phyloP scores from a whole-genome alignment of 2,888 invertebrate species.

The Thysanoteuthis rhombus region DNA sequence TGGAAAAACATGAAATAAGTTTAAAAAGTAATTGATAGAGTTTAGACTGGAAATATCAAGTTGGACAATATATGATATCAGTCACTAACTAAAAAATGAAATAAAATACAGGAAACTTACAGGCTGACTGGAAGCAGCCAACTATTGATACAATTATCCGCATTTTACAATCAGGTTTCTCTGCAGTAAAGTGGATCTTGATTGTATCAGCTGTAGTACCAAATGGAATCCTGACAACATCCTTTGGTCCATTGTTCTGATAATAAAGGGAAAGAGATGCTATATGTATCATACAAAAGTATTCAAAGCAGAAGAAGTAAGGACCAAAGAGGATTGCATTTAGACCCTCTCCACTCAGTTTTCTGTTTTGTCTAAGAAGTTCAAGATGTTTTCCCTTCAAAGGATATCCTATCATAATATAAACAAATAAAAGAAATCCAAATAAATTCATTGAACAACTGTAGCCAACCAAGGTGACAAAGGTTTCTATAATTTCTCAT shows the following conservation, averaged over 20 bases:
- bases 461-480: too few relatives aligned
- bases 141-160: neutral
- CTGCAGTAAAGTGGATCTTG: neutral
- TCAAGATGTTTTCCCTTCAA: neutral
- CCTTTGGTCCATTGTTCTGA: neutral
- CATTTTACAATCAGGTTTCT: neutral
- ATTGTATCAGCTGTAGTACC: neutral
- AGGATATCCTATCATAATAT: neutral
- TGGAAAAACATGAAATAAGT: too few relatives aligned
- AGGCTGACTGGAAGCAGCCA: neutral
- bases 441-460: too few relatives aligned
- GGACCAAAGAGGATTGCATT: neutral
- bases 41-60: too few relatives aligned
- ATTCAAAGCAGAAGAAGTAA: neutral
- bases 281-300: too few relatives aligned
- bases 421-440: too few relatives aligned
- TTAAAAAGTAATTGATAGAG: too few relatives aligned
- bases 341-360: neutral
- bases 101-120: neutral
- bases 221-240: neutral
- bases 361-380: neutral
- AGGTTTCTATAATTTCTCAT: too few relatives aligned
- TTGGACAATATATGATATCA: too few relatives aligned
- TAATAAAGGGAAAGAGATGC: neutral
- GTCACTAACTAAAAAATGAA: neutral